phyloP scores from a whole-genome alignment of 2,888 invertebrate species.

The Embidobia sp. region DNA sequence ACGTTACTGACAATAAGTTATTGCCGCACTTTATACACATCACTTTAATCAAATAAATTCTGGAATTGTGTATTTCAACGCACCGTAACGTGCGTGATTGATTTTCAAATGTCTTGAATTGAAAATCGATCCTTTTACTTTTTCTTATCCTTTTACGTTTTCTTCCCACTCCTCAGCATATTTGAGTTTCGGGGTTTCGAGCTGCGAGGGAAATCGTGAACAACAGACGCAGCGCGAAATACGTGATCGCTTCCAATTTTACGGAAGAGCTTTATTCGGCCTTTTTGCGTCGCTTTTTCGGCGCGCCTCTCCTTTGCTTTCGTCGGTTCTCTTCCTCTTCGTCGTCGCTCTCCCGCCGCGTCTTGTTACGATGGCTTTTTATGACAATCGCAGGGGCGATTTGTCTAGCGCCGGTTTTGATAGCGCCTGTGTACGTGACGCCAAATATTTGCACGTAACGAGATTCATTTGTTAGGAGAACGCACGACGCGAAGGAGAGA shows the following conservation, averaged over 20 bases:
- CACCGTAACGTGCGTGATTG: background rate
- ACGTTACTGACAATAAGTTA: conserved; percentile 31
- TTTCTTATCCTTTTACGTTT: conserved; percentile 1
- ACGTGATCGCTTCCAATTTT: conserved; percentile 51
- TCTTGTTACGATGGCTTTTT: conserved; percentile 22
- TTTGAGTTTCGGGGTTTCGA: conserved; percentile 2
- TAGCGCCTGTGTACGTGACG: conserved; percentile 21
- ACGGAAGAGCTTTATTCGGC: conserved; percentile 12
- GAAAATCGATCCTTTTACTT: too few relatives aligned
- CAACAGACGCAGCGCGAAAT: conserved; percentile 40
- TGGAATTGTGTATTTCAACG: background rate
- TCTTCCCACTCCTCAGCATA: background rate
- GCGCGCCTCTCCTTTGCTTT: background rate
- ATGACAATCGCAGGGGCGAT: conserved; percentile 35
- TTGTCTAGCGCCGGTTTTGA: conserved; percentile 42
- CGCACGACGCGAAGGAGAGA: conserved; percentile 23
- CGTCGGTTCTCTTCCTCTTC: background rate
- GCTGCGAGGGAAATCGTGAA: conserved; percentile 43
- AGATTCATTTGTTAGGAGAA: conserved; percentile 52
- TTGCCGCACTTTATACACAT: conserved; percentile 14
- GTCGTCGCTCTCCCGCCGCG: too few relatives aligned
- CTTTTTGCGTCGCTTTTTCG: conserved; percentile 3
- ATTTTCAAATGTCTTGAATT: background rate
- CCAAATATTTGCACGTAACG: conserved; percentile 57
- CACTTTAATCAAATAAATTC: conserved; percentile 1